A percentile compares a stretch with the other conserved stretches of the same genome.
phyloP scores from a whole-genome alignment of 2,797 vertebrate species.

The Enteromius thamalakanensis region DNA sequence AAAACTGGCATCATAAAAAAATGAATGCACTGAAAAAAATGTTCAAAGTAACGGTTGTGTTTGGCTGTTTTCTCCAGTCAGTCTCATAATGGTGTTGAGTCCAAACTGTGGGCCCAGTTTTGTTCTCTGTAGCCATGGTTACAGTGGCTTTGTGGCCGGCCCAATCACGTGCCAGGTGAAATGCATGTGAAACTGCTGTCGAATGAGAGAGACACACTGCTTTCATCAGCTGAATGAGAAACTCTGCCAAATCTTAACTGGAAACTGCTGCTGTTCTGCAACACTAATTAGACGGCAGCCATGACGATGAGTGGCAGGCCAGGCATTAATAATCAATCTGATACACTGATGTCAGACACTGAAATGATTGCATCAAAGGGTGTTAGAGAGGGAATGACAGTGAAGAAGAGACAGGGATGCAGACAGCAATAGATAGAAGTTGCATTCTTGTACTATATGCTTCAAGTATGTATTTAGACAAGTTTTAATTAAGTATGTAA shows the following conservation, averaged over 20 bases:
- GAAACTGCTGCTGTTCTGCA: slow-evolving; percentile 15
- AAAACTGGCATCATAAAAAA: neutral
- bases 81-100: slow-evolving; percentile 26
- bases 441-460: no score
- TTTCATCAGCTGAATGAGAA: slow-evolving; percentile 6
- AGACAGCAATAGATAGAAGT: neutral
- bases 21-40: neutral
- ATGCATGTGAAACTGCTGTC: slow-evolving; percentile 46
- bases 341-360: slow-evolving; percentile 19
- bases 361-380: slow-evolving; percentile 39
- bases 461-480: neutral
- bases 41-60: neutral
- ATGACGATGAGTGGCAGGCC: slow-evolving; percentile 11
- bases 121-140: slow-evolving; percentile 53
- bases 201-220: slow-evolving; percentile 27
- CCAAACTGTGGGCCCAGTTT: slow-evolving; percentile 51
- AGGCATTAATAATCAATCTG: slow-evolving; percentile 48
- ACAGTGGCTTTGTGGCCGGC: slow-evolving; percentile 44
- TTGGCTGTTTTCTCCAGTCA: slow-evolving; percentile 12
- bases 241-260: slow-evolving; percentile 14
- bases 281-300: neutral
- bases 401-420: neutral
- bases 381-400: neutral
- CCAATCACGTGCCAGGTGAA: slow-evolving; percentile 60
- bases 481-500: neutral